Base-by-base conservation (phyloP, 2,113 vertebrate species). In the Rhabdornis inornatus region DNA sequence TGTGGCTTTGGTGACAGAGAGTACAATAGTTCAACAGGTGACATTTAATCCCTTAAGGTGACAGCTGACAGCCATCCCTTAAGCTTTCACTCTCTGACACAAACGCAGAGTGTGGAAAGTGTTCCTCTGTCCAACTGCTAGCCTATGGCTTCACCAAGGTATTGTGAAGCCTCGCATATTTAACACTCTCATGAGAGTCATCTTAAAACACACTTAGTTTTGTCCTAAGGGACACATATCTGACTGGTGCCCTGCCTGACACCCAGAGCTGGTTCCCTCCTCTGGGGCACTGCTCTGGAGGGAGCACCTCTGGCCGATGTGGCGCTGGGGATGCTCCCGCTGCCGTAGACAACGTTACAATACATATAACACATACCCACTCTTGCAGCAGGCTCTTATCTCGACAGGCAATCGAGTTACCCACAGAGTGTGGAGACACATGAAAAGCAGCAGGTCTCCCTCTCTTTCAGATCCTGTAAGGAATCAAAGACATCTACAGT, bases 401-500 rank as follows among this genome's bases (percentile, higher is more conserved):
- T 95, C 85, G 78, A 95, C 94, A 95, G 95, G 92, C 94, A 97
- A 86, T 86, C 83, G 45, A 86, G 94, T 91, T 96, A 96, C 94
- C 95, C 93, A 91, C 94, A 94, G 91, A 95, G 35, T 91, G 93
- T 96, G 93, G 95, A 95, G 95, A 96, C 95, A 96, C 93, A 94
- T 93, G 87, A 97, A 96, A 97, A 97, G 94, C 93, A 95, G 95
- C 95, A 95, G 90, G 89, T 96, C 90, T 96, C 94, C 94, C 94
- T 95, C 92, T 95, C 93, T 97, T 79, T 96, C 95, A 96, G 90
- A 96, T 96, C 95, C 92, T 94, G 94, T 90, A 95, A 97, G 94
- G 95, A 95, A 96, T 94, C 94, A 97, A 95, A 97, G 95, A 96
- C 81, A 96, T 93, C 96, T 96, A 92, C 90, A 95, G 94, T 95